Percentiles rank a stretch among this genome's conserved stretches.
Evolutionary conservation across 2,113 vertebrate genomes (phyloP).

Genomic region (Suncus etruscus): DNA sequence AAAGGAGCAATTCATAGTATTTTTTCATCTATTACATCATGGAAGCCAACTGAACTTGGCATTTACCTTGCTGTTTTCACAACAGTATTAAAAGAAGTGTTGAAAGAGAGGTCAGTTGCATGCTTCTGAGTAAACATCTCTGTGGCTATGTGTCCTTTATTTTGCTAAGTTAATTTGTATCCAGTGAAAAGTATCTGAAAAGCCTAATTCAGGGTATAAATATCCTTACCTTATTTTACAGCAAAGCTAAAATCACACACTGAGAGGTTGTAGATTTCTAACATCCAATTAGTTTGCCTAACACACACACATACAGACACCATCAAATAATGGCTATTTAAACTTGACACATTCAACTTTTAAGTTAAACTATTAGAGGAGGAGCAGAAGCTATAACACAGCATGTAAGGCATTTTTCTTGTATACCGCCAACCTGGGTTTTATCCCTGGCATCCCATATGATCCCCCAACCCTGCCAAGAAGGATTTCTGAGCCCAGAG

Average conservation of each 20-base stretch:
- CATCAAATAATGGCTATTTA: not conserved
- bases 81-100: conserved; percentile 85
- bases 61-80: conserved; percentile 83
- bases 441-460: too few relatives aligned
- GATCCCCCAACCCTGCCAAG: too few relatives aligned
- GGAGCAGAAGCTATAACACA: too few relatives aligned
- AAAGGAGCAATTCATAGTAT: conserved; percentile 86
- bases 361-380: not conserved
- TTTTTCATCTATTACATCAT: conserved; percentile 87
- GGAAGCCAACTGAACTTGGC: conserved; percentile 82
- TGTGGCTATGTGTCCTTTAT: conserved; percentile 58
- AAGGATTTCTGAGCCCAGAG: too few relatives aligned
- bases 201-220: conserved; percentile 36
- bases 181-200: conserved; percentile 50
- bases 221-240: conserved; percentile 7
- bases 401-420: too few relatives aligned
- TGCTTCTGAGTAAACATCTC: conserved; percentile 69
- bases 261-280: not conserved
- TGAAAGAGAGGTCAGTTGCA: conserved; percentile 66
- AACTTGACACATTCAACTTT: not conserved
- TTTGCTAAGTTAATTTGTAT: conserved; percentile 62
- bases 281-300: not conserved
- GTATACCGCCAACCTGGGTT: too few relatives aligned
- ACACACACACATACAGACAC: not conserved
- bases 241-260: not conserved